These are phyloP conservation scores for Turdus rufiventris DNA, from an alignment of 2,113 vertebrate species.

Conservation along the genomic window DNA sequence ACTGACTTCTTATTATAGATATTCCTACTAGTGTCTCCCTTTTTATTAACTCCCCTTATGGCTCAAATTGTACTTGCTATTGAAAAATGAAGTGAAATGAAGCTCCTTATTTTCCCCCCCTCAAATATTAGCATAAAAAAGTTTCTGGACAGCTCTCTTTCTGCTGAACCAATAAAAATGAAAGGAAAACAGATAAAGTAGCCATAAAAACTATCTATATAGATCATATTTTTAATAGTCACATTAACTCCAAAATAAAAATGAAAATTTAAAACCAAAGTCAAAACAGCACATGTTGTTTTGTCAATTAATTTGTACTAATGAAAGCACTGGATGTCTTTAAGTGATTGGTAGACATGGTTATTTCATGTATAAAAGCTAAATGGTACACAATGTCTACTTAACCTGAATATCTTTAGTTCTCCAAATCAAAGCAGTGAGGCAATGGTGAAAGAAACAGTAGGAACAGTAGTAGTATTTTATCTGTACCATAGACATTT, in stretches of 20 bases:
- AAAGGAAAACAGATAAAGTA: background rate
- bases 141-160: background rate
- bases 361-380: constrained; percentile 6
- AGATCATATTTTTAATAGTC: background rate
- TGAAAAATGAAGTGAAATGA: background rate
- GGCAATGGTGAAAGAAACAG: constrained; percentile 9
- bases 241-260: background rate
- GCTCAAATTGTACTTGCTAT: background rate
- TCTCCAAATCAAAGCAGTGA: constrained; percentile 47
- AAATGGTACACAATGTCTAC: background rate
- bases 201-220: background rate
- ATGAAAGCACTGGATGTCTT: background rate
- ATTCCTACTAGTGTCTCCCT: background rate
- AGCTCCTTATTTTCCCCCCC: background rate
- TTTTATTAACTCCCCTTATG: background rate
- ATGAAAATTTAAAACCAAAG: background rate
- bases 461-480: background rate
- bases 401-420: constrained; percentile 36
- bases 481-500: constrained; percentile 4
- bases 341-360: background rate
- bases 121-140: background rate
- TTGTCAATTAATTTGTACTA: background rate
- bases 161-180: background rate
- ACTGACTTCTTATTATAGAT: background rate
- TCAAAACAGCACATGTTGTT: background rate